Percentiles rank a stretch among this genome's conserved stretches.
phyloP scores from a whole-genome alignment of 2,888 invertebrate species.

The Drosophila borealis region DNA sequence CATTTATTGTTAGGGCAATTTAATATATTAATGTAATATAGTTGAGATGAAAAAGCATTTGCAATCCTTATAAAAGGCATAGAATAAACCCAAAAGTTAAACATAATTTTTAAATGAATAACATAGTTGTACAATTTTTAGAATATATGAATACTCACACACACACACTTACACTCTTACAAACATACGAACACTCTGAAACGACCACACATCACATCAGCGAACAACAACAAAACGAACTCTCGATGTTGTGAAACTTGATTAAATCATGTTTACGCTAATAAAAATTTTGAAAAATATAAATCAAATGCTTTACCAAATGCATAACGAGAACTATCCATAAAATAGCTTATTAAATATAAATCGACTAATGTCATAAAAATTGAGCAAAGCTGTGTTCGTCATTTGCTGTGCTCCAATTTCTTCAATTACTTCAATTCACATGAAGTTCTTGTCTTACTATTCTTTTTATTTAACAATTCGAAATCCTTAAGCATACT shows the following conservation, averaged over 20 bases:
- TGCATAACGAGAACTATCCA: conserved; percentile 44
- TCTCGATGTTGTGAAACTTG: conserved; percentile 85
- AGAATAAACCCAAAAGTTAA: conserved; percentile 77
- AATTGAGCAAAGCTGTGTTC: conserved; percentile 32
- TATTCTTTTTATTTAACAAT: not conserved
- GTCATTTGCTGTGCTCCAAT: conserved; percentile 6
- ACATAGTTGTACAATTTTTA: conserved; percentile 65
- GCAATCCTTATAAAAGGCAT: conserved; percentile 66
- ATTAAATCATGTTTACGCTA: conserved; percentile 82
- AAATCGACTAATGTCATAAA: conserved; percentile 35
- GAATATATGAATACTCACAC: conserved; percentile 50
- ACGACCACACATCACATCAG: conserved; percentile 52
- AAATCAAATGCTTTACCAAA: conserved; percentile 49
- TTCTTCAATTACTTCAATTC: conserved; percentile 6
- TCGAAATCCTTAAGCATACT: conserved; percentile 1
- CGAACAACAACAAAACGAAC: conserved; percentile 81
- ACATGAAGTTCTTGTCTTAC: not conserved
- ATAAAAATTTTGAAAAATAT: conserved; percentile 36
- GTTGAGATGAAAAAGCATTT: conserved; percentile 54
- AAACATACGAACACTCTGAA: conserved; percentile 19
- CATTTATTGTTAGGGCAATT: conserved; percentile 65
- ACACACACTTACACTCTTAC: conserved; percentile 26
- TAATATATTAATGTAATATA: conserved; percentile 50
- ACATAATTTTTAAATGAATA: conserved; percentile 77
- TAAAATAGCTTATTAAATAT: conserved; percentile 40